Percentiles rank a stretch among this genome's conserved stretches.
phyloP scores from a whole-genome alignment of 2,888 invertebrate genomes.

The Nyleta sp. region DNA sequence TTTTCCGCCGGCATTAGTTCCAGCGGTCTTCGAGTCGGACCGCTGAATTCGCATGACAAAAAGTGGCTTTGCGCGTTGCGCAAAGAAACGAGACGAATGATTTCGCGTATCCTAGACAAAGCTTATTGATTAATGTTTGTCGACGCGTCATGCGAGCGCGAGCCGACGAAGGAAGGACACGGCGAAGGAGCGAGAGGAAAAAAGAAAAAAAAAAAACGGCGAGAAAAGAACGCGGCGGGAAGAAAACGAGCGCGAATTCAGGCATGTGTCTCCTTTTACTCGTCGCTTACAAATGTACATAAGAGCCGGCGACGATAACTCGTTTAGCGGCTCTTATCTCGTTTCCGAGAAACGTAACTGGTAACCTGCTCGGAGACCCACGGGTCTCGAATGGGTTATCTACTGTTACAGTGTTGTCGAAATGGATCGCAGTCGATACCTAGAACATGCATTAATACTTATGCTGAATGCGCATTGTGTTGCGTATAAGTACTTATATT shows the following conservation, averaged over 20 bases:
- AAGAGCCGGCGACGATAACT: slow-evolving; percentile 58
- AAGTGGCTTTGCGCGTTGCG: slow-evolving; percentile 29
- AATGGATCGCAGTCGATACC: slow-evolving; percentile 56
- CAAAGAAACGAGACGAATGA: slow-evolving; percentile 47
- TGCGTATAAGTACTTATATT: slow-evolving; percentile 48
- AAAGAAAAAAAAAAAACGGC: slow-evolving; percentile 7
- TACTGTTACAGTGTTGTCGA: slow-evolving; percentile 52
- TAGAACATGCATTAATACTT: slow-evolving; percentile 57
- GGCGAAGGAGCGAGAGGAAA: background rate
- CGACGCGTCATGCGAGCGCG: background rate
- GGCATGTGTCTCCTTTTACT: slow-evolving; percentile 49
- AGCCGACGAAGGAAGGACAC: background rate
- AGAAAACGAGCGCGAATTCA: slow-evolving; percentile 35
- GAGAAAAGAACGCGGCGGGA: slow-evolving; percentile 3
- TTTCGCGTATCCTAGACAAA: slow-evolving; percentile 58
- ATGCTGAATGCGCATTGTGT: slow-evolving; percentile 53
- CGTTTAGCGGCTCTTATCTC: slow-evolving; percentile 62
- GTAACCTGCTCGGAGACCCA: slow-evolving; percentile 61
- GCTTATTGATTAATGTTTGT: slow-evolving; percentile 62
- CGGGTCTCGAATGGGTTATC: slow-evolving; percentile 58
- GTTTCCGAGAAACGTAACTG: slow-evolving; percentile 57
- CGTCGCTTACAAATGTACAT: slow-evolving; percentile 55
- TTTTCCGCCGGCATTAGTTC: slow-evolving; percentile 22
- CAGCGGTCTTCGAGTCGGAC: slow-evolving; percentile 5
- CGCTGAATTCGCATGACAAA: slow-evolving; percentile 41